Evolutionary conservation across 2,797 vertebrate species (phyloP).

Genomic region (Oophaga sylvatica): DNA sequence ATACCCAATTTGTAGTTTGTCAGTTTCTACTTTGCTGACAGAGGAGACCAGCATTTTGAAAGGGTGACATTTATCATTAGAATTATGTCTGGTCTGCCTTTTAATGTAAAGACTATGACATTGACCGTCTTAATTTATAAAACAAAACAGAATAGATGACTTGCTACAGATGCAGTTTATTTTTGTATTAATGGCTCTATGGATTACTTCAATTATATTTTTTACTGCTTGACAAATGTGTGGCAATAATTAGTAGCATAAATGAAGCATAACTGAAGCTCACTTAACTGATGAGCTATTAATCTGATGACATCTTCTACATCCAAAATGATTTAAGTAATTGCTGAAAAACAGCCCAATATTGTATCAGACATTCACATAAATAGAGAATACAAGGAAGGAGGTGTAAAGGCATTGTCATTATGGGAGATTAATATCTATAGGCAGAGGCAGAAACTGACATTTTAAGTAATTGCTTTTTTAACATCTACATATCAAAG

Average conservation of each 20-base stretch:
- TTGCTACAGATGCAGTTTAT: constrained; percentile 41
- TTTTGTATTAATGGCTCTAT: constrained; percentile 56
- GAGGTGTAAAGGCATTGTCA: background rate
- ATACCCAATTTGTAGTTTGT: constrained; percentile 36
- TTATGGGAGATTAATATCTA: background rate
- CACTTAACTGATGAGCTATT: constrained; percentile 41
- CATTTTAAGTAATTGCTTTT: background rate
- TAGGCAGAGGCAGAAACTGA: background rate
- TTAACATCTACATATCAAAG: background rate
- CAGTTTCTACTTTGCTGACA: constrained; percentile 17
- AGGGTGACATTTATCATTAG: constrained; percentile 31
- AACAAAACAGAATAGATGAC: constrained; percentile 41
- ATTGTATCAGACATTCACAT: constrained; percentile 54
- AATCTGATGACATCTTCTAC: constrained; percentile 57
- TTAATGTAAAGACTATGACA: constrained; percentile 46
- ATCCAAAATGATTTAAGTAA: constrained; percentile 52
- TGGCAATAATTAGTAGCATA: constrained; percentile 53
- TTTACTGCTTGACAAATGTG: constrained; percentile 60
- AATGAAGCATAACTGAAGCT: constrained; percentile 60
- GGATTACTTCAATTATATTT: constrained; percentile 57
- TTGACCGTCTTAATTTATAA: constrained; percentile 40
- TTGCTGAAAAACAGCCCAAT: constrained; percentile 56
- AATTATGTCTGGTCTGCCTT: constrained; percentile 37
- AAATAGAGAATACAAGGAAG: constrained; percentile 34
- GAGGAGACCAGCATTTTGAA: constrained; percentile 15